Base-by-base conservation (phyloP, 2,113 vertebrate species). In the Rhinoptilus africanus region DNA sequence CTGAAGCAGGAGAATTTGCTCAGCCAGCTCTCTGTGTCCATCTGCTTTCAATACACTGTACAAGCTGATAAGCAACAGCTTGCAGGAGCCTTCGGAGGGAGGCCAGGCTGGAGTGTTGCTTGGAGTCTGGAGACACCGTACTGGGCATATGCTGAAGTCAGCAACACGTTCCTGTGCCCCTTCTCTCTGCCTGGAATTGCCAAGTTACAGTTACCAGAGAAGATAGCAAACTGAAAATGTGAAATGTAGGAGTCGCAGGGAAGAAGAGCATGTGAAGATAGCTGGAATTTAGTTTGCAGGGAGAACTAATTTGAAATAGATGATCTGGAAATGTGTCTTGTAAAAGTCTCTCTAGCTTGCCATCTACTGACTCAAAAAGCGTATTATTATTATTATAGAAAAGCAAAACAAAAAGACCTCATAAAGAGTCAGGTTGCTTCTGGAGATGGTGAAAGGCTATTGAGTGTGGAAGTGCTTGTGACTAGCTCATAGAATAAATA, bases 111-210 rank as follows among this genome's bases (percentile, higher is more conserved):
- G 75, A 83, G 85, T 4, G 76, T 32, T 92, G 90, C 89, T 91
- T 57, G 35, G 41, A 88, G 79, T 71, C 88, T 85, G 18, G 56
- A 92, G 94, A 93, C 14, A 0, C 24, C 35, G 74, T 8, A 47
- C 67, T 67, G 93, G 93, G 88, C 75, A 80, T 50, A 62, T 90
- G 88, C 92, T 96, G 89, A 77, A 94, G 60, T 92, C 95, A 95
- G 92, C 73, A 92, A 60, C 79, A 28, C 91, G n/a, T 92, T 71
- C 64, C 85, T 67, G 88, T 81, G 89, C 57, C 89, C 89, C 91
- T 91, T 48, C 92, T 67, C 87, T 62, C 77, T 78, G 77, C 91
- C 95, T 79, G 74, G 32, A 76, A 76, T 47, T 89, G 92, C 89
- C 94, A 82, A 91, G 64, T 82, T 79, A 85, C 84, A 76, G 88